Conservation (phyloP, 2,888 invertebrate species). For the Apamea epomidion region DNA sequence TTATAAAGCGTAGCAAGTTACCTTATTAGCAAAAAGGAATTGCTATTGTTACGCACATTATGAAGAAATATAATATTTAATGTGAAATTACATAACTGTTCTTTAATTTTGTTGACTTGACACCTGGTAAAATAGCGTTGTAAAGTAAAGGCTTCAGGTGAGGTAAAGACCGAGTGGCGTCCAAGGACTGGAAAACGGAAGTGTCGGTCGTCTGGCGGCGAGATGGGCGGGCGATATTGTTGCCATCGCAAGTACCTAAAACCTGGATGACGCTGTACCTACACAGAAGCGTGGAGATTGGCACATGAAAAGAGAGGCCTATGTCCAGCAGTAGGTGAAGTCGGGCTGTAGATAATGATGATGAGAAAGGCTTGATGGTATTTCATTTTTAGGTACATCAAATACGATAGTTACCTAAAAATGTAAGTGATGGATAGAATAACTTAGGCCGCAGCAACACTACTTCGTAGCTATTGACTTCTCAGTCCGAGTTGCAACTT, state of each 20-base stretch:
- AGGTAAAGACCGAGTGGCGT: too few relatives aligned
- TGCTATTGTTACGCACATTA: conserved; percentile 27
- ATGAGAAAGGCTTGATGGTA: neutral
- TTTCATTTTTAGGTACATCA: neutral
- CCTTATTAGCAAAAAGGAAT: conserved; percentile 29
- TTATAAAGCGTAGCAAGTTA: conserved; percentile 17
- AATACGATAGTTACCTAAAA: neutral
- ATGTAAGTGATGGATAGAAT: neutral
- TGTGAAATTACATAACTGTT: conserved; percentile 2
- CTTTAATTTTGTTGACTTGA: conserved; percentile 8
- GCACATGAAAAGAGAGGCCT: too few relatives aligned
- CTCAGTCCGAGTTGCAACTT: neutral
- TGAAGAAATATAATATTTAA: conserved; percentile 3
- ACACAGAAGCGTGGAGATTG: too few relatives aligned
- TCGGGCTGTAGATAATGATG: too few relatives aligned
- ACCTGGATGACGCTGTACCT: too few relatives aligned
- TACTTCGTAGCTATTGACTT: neutral
- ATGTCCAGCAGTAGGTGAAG: too few relatives aligned
- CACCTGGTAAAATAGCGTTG: too few relatives aligned
- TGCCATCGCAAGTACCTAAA: too few relatives aligned
- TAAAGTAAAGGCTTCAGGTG: too few relatives aligned
- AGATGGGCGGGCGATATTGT: too few relatives aligned
- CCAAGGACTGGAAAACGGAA: too few relatives aligned
- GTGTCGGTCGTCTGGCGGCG: too few relatives aligned
- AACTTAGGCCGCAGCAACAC: neutral